Conservation (phyloP, 2,113 vertebrate species). For the Gopherus flavomarginatus region DNA sequence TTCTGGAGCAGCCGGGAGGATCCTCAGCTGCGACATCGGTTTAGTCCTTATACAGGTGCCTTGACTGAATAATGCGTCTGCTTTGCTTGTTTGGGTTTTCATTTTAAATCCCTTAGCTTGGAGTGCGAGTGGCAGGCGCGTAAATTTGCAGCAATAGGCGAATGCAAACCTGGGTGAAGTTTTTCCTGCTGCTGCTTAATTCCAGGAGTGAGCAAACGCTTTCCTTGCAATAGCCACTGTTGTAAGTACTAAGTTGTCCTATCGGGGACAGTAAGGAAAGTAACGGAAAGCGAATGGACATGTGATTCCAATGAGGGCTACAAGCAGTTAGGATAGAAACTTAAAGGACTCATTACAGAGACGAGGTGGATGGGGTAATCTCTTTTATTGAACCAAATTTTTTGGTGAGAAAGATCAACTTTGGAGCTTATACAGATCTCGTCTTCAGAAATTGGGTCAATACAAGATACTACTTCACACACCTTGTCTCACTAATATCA, state of each 20-base stretch:
- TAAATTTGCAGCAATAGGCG: conserved; percentile 35
- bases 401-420: not conserved
- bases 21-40: not conserved
- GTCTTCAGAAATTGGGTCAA: not conserved
- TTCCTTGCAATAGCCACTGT: conserved; percentile 36
- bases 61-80: not conserved
- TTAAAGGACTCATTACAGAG: not conserved
- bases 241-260: not conserved
- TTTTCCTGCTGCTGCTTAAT: conserved; percentile 8
- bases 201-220: conserved; percentile 25
- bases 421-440: not conserved
- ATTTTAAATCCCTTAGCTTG: not conserved
- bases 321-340: not conserved
- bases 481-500: not conserved
- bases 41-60: not conserved
- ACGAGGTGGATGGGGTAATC: not conserved
- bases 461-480: not conserved
- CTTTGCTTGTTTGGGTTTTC: not conserved
- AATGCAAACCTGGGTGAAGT: conserved; percentile 16
- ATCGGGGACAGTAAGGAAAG: not conserved
- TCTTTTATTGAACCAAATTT: not conserved
- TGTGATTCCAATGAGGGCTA: not conserved
- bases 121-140: not conserved
- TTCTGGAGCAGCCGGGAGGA: not conserved
- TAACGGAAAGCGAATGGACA: not conserved